Conservation (phyloP, 2,113 vertebrate genomes). For the Lagopus muta region DNA sequence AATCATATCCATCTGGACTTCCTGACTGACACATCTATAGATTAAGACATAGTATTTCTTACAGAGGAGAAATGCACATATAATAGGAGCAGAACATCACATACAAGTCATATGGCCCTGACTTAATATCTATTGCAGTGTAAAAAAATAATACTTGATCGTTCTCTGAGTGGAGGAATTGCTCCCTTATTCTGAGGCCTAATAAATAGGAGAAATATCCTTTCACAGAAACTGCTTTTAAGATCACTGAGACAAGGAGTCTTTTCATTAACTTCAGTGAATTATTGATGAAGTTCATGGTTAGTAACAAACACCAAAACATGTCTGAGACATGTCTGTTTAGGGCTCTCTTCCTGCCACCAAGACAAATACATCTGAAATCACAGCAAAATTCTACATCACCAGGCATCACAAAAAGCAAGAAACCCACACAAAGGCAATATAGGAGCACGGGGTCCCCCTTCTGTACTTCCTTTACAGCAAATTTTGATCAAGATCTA, state of each 20-base stretch:
- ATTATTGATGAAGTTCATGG: neutral
- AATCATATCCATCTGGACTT: neutral
- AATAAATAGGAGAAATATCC: neutral
- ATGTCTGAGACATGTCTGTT: neutral
- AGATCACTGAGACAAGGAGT: neutral
- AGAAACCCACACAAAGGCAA: neutral
- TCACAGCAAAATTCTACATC: neutral
- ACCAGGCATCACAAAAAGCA: neutral
- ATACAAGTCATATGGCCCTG: accelerated
- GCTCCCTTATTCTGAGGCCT: neutral
- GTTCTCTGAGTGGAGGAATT: neutral
- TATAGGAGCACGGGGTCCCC: neutral
- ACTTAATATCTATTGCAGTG: neutral
- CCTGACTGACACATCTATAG: neutral
- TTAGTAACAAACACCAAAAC: neutral
- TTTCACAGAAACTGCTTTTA: neutral
- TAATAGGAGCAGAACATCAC: neutral
- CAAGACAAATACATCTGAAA: neutral
- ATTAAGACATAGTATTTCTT: neutral
- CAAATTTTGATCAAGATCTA: neutral
- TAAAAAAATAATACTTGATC: neutral
- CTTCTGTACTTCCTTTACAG: accelerated
- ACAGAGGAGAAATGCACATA: neutral
- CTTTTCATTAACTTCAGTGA: neutral
- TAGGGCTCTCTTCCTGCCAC: neutral